Evolutionary conservation across 2,797 vertebrate genomes (phyloP).

Genomic region (Typhlichthys subterraneus): DNA sequence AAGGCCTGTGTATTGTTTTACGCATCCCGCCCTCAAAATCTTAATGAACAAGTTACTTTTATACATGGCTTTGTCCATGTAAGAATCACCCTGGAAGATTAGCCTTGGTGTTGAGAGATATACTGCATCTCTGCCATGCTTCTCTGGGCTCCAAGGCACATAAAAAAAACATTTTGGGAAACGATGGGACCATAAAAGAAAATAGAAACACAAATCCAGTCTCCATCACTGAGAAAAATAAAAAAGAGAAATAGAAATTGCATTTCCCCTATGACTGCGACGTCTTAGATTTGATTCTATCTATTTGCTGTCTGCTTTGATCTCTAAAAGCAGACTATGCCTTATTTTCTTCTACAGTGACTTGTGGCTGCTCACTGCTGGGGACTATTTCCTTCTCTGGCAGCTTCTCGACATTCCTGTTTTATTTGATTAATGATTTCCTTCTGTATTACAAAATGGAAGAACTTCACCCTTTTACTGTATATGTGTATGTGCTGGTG

Average conservation of each 20-base stretch:
- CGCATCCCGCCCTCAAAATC: conserved; percentile 9
- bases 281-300: conserved; percentile 57
- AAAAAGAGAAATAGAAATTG: conserved; percentile 33
- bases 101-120: conserved; percentile 54
- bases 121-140: conserved; percentile 45
- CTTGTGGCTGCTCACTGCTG: conserved; percentile 35
- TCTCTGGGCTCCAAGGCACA: conserved; percentile 56
- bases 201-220: conserved; percentile 69
- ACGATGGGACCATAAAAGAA: conserved; percentile 65
- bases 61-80: conserved; percentile 15
- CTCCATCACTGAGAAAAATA: conserved; percentile 48
- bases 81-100: conserved; percentile 36
- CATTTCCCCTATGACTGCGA: conserved; percentile 44
- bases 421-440: conserved; percentile 31
- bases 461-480: conserved; percentile 11
- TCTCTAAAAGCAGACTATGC: conserved; percentile 36
- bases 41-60: conserved; percentile 35
- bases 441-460: conserved; percentile 18
- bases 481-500: conserved; percentile 11
- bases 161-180: conserved; percentile 67
- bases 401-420: conserved; percentile 15
- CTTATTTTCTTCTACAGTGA: conserved; percentile 36
- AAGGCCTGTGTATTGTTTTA: conserved; percentile 8
- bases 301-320: conserved; percentile 61
- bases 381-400: conserved; percentile 21